Evolutionary conservation across 2,797 vertebrate genomes (phyloP).

Genomic region (Coluber constrictor): DNA sequence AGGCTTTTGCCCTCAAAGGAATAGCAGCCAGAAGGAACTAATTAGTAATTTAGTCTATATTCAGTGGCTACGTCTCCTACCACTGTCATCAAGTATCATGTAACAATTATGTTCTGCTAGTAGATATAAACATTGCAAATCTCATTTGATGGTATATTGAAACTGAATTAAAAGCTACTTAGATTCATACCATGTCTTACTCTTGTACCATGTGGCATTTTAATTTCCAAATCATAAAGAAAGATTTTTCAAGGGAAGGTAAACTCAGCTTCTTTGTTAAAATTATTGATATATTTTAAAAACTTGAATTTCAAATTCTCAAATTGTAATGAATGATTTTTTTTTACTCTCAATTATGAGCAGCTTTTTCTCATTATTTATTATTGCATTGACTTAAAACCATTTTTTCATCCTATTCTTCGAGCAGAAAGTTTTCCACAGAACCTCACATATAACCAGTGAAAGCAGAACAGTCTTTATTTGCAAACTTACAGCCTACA

Average conservation of each 20-base stretch:
- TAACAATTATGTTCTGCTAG: slow-evolving; percentile 65
- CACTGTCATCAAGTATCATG: slow-evolving; percentile 68
- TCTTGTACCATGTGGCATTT: slow-evolving; percentile 12
- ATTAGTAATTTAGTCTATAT: slow-evolving; percentile 62
- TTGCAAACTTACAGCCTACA: background rate
- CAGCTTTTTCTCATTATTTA: slow-evolving; percentile 21
- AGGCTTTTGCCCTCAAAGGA: slow-evolving; percentile 65
- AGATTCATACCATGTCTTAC: slow-evolving; percentile 11
- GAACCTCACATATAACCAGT: background rate
- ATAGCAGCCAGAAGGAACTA: slow-evolving; percentile 66
- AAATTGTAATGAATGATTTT: slow-evolving; percentile 10
- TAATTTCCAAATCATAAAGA: slow-evolving; percentile 45
- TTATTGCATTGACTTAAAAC: background rate
- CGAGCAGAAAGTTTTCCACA: background rate
- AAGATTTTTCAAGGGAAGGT: slow-evolving; percentile 3
- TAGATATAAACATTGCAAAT: slow-evolving; percentile 61
- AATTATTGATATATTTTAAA: slow-evolving; percentile 30
- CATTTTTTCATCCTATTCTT: background rate
- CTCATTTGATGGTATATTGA: slow-evolving; percentile 58
- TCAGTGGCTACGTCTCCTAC: slow-evolving; percentile 56
- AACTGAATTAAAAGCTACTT: slow-evolving; percentile 47
- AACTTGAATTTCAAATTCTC: slow-evolving; percentile 20
- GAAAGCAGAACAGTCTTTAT: background rate
- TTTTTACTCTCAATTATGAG: background rate
- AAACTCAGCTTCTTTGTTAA: slow-evolving; percentile 13